A percentile compares a stretch with the other conserved stretches of the same genome.
These are phyloP conservation scores for Holacanthella duospinosa DNA, from an alignment of 2,888 invertebrate genomes.

Conservation along the genomic window DNA sequence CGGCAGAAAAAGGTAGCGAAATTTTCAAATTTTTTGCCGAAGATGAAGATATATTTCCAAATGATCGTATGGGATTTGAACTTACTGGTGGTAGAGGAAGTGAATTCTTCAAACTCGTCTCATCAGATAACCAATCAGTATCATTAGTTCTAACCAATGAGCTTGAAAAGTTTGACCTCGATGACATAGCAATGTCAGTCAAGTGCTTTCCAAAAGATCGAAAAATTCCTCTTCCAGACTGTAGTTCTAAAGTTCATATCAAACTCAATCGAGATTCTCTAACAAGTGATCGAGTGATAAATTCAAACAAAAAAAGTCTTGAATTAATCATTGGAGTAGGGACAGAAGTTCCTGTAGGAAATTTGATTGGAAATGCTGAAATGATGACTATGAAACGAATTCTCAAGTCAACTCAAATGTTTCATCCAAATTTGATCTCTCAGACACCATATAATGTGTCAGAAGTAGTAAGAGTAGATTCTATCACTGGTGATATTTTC, in stretches of 20 bases:
- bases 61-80: conserved; percentile 32
- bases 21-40: conserved; percentile 59
- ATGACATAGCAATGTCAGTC: conserved; percentile 28
- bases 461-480: conserved; percentile 28
- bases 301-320: conserved; percentile 23
- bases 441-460: conserved; percentile 30
- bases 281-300: conserved; percentile 16
- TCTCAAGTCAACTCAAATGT: conserved; percentile 29
- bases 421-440: conserved; percentile 25
- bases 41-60: conserved; percentile 55
- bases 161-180: conserved; percentile 30
- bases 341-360: conserved; percentile 28
- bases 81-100: conserved; percentile 26
- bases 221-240: conserved; percentile 31
- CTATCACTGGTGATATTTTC: conserved; percentile 34
- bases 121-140: conserved; percentile 24
- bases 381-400: conserved; percentile 26
- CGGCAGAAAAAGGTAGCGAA: conserved; percentile 53
- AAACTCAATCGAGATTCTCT: conserved; percentile 25
- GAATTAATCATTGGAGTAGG: conserved; percentile 36
- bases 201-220: conserved; percentile 34
- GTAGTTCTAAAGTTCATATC: conserved; percentile 30
- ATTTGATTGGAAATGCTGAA: conserved; percentile 34
- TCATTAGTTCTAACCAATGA: conserved; percentile 28
- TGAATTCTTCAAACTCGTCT: conserved; percentile 28